Evolutionary conservation across 2,113 vertebrate genomes (phyloP), one percentile per base, ranked within the genome.

Genomic region (Mus spicilegus): DNA sequence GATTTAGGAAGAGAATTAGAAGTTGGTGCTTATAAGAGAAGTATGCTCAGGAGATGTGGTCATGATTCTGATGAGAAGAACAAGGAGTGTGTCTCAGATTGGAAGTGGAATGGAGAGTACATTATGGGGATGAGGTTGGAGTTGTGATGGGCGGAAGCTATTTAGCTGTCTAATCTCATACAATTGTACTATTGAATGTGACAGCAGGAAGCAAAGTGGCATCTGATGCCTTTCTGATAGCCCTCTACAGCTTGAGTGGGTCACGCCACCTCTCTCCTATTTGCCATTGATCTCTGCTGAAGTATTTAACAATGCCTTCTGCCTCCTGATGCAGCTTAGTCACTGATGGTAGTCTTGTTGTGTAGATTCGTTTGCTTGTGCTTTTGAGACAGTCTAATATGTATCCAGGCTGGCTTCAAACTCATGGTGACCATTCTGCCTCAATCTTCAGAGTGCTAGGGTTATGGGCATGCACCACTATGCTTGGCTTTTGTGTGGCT

Each of bases 161-260:
- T 91, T 97, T 46, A 90, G 33, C 91, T 94, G 42, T 97, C 82
- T 93, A 91, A 58, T 87, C n/a, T 2, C 46, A 26, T 46, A 86
- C 89, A 96, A 93, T 67, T 89, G 33, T 24, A 49, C 65, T 58
- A 82, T 58, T 49, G 90, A 89, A 89, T 86, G 54, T 90, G 89
- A 91, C 92, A 91, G 88, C 81, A 77, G 73, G 84, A 94, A 89
- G 54, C 49, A 93, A 91, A 92, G 89, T 94, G 58, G 75, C 95
- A 75, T 58, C 56, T 58, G 65, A 86, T 81, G 72, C 58, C n/a
- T 86, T 89, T 63, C 72, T 65, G 22, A 85, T 54, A 95, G 58
- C 87, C 49, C 49, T 94, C 7, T 5, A 10, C 16, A 78, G 69
- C 33, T 84, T 61, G 33, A 90, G 9, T 87, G 36, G 72, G 80